A percentile compares a stretch with the other conserved stretches of the same genome.
These are phyloP conservation scores for Meta bourneti DNA, from an alignment of 2,888 invertebrate genomes.

Conservation along the genomic window DNA sequence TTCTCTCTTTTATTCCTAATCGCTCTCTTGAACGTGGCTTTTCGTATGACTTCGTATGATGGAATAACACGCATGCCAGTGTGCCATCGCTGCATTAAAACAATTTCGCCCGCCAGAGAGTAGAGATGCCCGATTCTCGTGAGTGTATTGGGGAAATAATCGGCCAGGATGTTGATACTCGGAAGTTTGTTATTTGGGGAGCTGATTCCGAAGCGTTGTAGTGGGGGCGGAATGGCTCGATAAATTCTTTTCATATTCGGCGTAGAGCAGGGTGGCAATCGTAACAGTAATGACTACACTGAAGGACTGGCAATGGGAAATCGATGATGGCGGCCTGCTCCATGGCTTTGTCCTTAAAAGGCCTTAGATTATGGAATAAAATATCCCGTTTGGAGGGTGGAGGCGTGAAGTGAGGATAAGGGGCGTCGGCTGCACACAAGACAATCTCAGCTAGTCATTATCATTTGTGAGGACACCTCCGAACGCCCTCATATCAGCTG, in stretches of 20 bases:
- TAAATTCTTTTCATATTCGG: conserved; percentile 14
- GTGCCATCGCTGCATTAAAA: too few species aligned
- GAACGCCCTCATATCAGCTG: conserved; percentile 21
- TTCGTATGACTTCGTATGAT: too few species aligned
- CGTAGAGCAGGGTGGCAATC: background rate
- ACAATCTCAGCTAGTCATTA: conserved; percentile 34
- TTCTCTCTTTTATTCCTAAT: too few species aligned
- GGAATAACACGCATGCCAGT: too few species aligned
- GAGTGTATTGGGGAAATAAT: background rate
- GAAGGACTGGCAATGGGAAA: conserved; percentile 27
- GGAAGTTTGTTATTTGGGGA: conserved; percentile 13
- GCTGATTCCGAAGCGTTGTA: background rate
- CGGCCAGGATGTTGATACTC: background rate
- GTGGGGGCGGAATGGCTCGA: conserved; percentile 4
- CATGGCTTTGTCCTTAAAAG: conserved; percentile 23
- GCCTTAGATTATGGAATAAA: conserved; percentile 36
- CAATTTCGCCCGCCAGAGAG: too few species aligned
- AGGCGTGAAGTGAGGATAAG: conserved; percentile 23
- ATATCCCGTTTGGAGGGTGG: conserved; percentile 8
- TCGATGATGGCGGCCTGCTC: conserved; percentile 10
- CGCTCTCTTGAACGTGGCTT: too few species aligned
- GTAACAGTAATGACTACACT: conserved; percentile 12
- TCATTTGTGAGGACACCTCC: conserved; percentile 47
- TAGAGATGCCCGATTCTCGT: too few species aligned
- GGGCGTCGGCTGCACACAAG: conserved; percentile 22